Evolutionary conservation across 2,797 vertebrate genomes (phyloP).

Genomic region (Megaceryle alcyon): DNA sequence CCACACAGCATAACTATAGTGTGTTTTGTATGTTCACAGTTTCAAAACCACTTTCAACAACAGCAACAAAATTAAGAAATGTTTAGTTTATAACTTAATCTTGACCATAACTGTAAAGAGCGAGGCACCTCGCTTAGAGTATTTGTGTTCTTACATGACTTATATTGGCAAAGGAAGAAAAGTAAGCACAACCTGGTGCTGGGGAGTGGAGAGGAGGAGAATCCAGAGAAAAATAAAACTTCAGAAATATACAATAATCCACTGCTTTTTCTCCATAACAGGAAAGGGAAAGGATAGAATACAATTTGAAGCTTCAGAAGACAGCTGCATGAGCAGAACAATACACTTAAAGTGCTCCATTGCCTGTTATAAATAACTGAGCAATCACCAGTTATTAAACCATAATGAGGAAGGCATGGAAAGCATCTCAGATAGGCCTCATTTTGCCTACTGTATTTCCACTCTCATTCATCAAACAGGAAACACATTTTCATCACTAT

Average conservation of each 20-base stretch:
- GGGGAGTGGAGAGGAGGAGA: background rate
- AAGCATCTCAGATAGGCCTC: background rate
- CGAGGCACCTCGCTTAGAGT: conserved; percentile 17
- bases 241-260: background rate
- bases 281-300: background rate
- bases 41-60: conserved; percentile 61
- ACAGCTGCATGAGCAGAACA: conserved; percentile 55
- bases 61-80: conserved; percentile 18
- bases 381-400: conserved; percentile 63
- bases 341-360: background rate
- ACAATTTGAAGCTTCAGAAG: background rate
- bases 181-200: background rate
- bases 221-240: conserved; percentile 9
- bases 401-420: conserved; percentile 52
- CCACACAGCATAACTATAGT: conserved; percentile 17
- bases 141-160: conserved; percentile 20
- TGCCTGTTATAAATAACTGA: conserved; percentile 59
- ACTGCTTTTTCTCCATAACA: background rate
- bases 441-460: conserved; percentile 70
- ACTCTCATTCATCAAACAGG: conserved; percentile 54
- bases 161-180: conserved; percentile 45
- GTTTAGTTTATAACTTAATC: background rate
- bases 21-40: conserved; percentile 24
- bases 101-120: background rate
- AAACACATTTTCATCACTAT: conserved; percentile 48